phyloP scores from a whole-genome alignment of 2,888 invertebrate species.

The Tetropium fuscum region DNA sequence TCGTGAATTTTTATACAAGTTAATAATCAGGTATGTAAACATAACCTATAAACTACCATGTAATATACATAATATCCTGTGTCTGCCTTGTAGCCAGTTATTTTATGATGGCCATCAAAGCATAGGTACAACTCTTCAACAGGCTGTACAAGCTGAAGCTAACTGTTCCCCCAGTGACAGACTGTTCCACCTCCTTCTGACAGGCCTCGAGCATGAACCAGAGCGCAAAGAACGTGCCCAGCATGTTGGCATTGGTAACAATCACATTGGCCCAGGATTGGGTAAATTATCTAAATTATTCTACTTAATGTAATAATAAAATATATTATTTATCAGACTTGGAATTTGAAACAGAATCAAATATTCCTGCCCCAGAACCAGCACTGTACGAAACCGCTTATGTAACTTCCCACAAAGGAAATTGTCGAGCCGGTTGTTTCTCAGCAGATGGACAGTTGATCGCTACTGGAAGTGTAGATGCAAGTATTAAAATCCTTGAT shows the following conservation, averaged over 20 bases:
- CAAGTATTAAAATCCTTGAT: slow-evolving; percentile 98
- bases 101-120: slow-evolving; percentile 97
- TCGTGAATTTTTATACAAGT: slow-evolving; percentile 87
- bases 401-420: slow-evolving; percentile 97
- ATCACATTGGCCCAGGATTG: slow-evolving; percentile 76
- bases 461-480: slow-evolving; percentile 98
- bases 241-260: slow-evolving; percentile 72
- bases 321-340: slow-evolving; percentile 83
- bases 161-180: slow-evolving; percentile 97
- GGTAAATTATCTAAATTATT: slow-evolving; percentile 50
- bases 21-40: slow-evolving; percentile 85
- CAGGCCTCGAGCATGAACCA: slow-evolving; percentile 88
- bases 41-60: slow-evolving; percentile 13
- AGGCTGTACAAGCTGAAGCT: slow-evolving; percentile 89
- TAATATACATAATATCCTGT: slow-evolving; percentile 14
- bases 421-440: slow-evolving; percentile 96
- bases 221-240: slow-evolving; percentile 74
- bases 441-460: slow-evolving; percentile 95
- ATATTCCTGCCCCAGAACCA: slow-evolving; percentile 94
- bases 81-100: slow-evolving; percentile 80
- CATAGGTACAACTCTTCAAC: slow-evolving; percentile 88
- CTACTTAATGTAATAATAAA: no score
- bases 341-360: slow-evolving; percentile 96
- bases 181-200: slow-evolving; percentile 85
- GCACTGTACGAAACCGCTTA: slow-evolving; percentile 99